Evolutionary conservation across 2,888 invertebrate genomes (phyloP), one percentile per base, ranked within the genome.

Genomic region (Desoria tigrina): DNA sequence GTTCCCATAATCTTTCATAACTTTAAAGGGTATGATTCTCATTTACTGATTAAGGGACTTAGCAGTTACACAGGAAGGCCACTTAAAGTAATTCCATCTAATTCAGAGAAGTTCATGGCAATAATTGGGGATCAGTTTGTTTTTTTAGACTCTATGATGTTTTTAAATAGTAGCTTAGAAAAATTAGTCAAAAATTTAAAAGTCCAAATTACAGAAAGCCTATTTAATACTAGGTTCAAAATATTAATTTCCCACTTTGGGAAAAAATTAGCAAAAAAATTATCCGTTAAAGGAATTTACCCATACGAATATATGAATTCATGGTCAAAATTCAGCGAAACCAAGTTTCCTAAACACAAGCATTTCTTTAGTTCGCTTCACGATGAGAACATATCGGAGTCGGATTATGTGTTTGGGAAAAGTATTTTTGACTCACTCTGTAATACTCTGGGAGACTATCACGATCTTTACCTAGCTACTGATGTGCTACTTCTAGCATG

Each of bases 401-500:
- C 7, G 49, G 49, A 49, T 11, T 18, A 49, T 11, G 7, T 16
- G 18, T 49, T 49, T 49, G 49, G 14, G 18, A 49, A 21, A 21
- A 18, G 16, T 39, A 39, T 39, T 39, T 39, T 39, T 39, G 39
- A 39, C 9, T 39, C 39, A 9, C 9, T 39, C 9, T 39, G 39
- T 39, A 16, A 39, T 39, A 39, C 9, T 39, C 42, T 78, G 1
- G 74, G 76, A 9, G 74, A 77, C 21, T 75, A 76, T 53, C 71
- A 71, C 42, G 73, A 74, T 62, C 24, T 77, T 2, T 78, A 78
- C 60, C 18, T 70, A 1, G 51, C 65, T 26, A 63, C 68, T 21
- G 76, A 77, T 66, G 66, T 69, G 0, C 50, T 71, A 9, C 63
- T 74, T 1, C 66, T 78, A 7, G 76, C 74, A 6, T 71, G 74